A percentile compares a stretch with the other conserved stretches of the same genome.
phyloP scores from a whole-genome alignment of 1,140 invertebrate genomes.

The Drosophila grimshawi region DNA sequence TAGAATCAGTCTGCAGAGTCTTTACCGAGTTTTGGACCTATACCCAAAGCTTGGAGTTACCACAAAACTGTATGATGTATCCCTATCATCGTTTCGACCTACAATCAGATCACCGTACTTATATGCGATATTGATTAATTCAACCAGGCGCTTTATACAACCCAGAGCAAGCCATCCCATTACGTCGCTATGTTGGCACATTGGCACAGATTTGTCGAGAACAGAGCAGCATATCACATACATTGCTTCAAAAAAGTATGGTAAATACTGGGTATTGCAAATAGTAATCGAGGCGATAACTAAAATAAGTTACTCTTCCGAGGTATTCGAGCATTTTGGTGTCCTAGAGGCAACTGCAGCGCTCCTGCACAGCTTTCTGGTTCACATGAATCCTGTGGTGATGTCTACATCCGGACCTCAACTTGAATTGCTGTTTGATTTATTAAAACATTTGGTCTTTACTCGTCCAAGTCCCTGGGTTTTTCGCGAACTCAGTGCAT shows the following conservation, averaged over 20 bases:
- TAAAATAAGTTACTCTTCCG: constrained; percentile 68
- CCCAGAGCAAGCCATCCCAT: constrained; percentile 50
- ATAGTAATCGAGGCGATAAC: constrained; percentile 57
- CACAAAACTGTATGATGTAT: constrained; percentile 59
- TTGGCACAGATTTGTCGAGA: constrained; percentile 62
- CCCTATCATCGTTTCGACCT: constrained; percentile 52
- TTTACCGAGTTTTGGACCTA: constrained; percentile 66
- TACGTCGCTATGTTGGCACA: constrained; percentile 70
- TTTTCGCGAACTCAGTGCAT: constrained; percentile 65
- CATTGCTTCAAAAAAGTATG: constrained; percentile 50
- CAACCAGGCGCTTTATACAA: constrained; percentile 44
- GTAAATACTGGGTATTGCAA: constrained; percentile 54
- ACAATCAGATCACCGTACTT: constrained; percentile 15
- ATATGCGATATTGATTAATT: constrained; percentile 22
- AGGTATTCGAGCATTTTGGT: constrained; percentile 66
- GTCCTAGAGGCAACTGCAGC: constrained; percentile 61
- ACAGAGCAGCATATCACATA: constrained; percentile 27
- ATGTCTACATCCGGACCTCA: not conserved
- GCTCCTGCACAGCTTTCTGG: constrained; percentile 57
- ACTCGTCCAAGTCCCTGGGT: constrained; percentile 69
- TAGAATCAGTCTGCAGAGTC: constrained; percentile 58
- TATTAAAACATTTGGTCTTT: constrained; percentile 72
- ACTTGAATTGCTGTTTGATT: constrained; percentile 46
- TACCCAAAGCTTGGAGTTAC: constrained; percentile 51
- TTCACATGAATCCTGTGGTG: not conserved